Conservation (phyloP, 2,888 invertebrate genomes). For the Tachystola acroxantha region DNA sequence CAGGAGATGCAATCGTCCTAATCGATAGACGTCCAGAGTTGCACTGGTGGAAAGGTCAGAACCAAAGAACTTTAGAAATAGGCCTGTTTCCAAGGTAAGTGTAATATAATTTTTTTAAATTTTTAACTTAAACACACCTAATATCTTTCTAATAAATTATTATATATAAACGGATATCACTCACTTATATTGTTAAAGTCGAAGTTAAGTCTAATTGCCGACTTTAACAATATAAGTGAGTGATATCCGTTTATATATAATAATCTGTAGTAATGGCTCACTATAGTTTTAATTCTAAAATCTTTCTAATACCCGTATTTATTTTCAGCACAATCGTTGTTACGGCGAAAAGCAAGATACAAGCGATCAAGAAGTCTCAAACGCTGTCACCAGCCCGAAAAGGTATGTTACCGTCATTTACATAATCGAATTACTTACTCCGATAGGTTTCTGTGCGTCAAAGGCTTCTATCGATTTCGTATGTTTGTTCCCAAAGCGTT, state of each 20-base stretch:
- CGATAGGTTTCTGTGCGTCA: conserved; percentile 3
- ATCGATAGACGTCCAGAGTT: conserved; percentile 93
- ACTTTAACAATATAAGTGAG: too few relatives aligned
- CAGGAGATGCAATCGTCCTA: conserved; percentile 91
- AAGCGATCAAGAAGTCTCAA: conserved; percentile 41
- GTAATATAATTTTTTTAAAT: too few relatives aligned
- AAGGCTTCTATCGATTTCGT: background rate
- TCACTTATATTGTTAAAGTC: too few relatives aligned
- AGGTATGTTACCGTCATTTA: conserved; percentile 32
- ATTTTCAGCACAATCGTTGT: conserved; percentile 49
- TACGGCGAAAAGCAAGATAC: conserved; percentile 35
- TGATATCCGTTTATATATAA: too few relatives aligned
- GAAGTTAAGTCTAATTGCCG: too few relatives aligned
- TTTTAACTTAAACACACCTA: too few relatives aligned
- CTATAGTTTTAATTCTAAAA: too few relatives aligned
- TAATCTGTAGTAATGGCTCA: too few relatives aligned
- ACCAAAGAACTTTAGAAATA: conserved; percentile 91
- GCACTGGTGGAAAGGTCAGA: conserved; percentile 98
- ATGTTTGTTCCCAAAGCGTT: too few relatives aligned
- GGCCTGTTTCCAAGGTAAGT: conserved; percentile 93
- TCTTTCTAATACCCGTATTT: too few relatives aligned
- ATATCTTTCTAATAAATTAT: too few relatives aligned
- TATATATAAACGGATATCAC: too few relatives aligned
- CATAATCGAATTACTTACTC: background rate
- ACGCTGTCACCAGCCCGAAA: conserved; percentile 45